phyloP scores from a whole-genome alignment of 1,140 invertebrate genomes.

The Sinonovacula constricta region DNA sequence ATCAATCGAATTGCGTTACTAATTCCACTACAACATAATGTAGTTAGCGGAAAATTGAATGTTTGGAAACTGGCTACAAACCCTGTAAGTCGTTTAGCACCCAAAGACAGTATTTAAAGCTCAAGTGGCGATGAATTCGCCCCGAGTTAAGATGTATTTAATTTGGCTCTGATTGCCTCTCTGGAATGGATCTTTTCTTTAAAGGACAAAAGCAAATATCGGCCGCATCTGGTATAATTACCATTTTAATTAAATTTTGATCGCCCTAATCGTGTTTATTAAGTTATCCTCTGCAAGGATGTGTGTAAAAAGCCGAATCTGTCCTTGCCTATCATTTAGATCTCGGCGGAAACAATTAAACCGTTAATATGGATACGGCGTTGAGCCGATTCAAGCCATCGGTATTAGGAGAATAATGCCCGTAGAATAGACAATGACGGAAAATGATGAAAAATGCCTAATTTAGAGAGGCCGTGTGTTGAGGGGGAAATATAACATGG shows the following conservation, averaged over 20 bases:
- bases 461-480: constrained; percentile 14
- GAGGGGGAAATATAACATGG: constrained; percentile 33
- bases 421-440: constrained; percentile 38
- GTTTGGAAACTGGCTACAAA: constrained; percentile 41
- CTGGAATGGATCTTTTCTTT: not conserved
- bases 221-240: constrained; percentile 49
- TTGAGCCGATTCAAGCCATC: constrained; percentile 33
- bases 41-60: constrained; percentile 50
- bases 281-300: constrained; percentile 28
- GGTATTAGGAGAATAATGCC: constrained; percentile 38
- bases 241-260: constrained; percentile 55
- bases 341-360: constrained; percentile 48
- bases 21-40: constrained; percentile 34
- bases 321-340: constrained; percentile 29
- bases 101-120: constrained; percentile 35
- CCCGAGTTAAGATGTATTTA: constrained; percentile 38
- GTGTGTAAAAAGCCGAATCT: not conserved
- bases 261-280: constrained; percentile 39
- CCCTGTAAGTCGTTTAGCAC: constrained; percentile 38
- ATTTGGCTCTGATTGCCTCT: constrained; percentile 37
- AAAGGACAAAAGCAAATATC: constrained; percentile 44
- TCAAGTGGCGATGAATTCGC: not conserved
- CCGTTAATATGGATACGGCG: constrained; percentile 44
- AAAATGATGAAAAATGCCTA: constrained; percentile 42
- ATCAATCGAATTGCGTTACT: not conserved